phyloP scores from a whole-genome alignment of 2,797 vertebrate species.

The Chrosomus eos region DNA sequence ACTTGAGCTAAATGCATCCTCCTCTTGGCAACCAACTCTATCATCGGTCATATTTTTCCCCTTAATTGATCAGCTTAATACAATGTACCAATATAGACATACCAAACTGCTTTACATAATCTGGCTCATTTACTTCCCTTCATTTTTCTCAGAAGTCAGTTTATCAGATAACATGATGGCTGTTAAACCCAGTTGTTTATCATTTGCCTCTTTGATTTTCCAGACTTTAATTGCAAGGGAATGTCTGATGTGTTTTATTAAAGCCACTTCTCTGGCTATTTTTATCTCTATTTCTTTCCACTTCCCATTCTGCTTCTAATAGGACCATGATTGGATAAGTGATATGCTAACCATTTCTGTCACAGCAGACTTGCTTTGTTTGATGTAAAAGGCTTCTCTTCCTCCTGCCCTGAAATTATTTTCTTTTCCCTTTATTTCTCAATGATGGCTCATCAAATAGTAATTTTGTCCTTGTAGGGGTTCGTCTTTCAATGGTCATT shows the following conservation, averaged over 20 bases:
- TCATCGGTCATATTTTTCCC: not conserved
- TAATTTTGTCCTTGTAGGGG: not conserved
- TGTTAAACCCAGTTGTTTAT: not conserved
- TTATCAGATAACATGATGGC: not conserved
- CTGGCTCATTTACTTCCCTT: not conserved
- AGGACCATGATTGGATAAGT: slow-evolving; percentile 15
- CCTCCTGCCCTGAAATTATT: not conserved
- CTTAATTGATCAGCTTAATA: not conserved
- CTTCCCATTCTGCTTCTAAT: slow-evolving; percentile 1
- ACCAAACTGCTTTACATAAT: not conserved
- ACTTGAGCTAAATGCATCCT: not conserved
- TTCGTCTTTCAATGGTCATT: slow-evolving; percentile 6
- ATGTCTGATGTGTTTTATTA: not conserved
- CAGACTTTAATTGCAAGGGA: not conserved
- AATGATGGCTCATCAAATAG: not conserved
- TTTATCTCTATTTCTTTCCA: not conserved
- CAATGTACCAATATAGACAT: not conserved
- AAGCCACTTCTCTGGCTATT: slow-evolving; percentile 9
- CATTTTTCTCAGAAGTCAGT: not conserved
- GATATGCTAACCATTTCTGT: not conserved
- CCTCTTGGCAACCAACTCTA: not conserved
- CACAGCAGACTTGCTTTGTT: slow-evolving; percentile 14
- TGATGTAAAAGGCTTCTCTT: slow-evolving; percentile 18
- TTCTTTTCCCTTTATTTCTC: not conserved
- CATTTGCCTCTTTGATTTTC: not conserved